These are phyloP conservation scores for Chionodraco myersi DNA, from an alignment of 2,113 vertebrate species.

Conservation along the genomic window DNA sequence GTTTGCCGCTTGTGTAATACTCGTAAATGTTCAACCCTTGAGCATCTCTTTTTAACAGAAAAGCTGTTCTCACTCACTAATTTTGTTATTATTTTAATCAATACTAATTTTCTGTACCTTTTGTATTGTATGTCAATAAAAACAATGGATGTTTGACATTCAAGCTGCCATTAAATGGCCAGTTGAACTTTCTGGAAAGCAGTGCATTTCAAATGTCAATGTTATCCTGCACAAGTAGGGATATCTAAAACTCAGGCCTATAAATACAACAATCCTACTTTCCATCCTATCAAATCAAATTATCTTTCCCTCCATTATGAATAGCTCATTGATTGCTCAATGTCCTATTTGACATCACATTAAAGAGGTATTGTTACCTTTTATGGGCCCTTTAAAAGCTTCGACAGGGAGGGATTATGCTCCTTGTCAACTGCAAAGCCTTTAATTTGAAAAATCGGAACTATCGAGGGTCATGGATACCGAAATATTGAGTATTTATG, in stretches of 20 bases:
- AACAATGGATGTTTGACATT: neutral
- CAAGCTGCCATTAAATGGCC: neutral
- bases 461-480: neutral
- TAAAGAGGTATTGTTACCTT: conserved; percentile 14
- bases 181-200: neutral
- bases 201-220: neutral
- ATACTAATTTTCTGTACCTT: neutral
- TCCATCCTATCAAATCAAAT: conserved; percentile 7
- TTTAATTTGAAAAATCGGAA: conserved; percentile 8
- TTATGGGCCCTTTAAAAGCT: conserved; percentile 6
- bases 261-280: neutral
- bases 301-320: neutral
- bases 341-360: conserved; percentile 20
- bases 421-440: neutral
- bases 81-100: neutral
- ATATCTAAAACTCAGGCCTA: neutral
- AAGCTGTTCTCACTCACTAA: neutral
- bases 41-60: neutral
- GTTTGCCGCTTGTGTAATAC: too few relatives aligned
- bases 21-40: too few relatives aligned
- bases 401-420: neutral
- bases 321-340: conserved; percentile 3
- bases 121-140: neutral
- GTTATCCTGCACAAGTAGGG: neutral
- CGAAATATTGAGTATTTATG: neutral